These are phyloP conservation scores for Achroia grisella DNA, from an alignment of 1,140 invertebrate genomes.

Conservation along the genomic window DNA sequence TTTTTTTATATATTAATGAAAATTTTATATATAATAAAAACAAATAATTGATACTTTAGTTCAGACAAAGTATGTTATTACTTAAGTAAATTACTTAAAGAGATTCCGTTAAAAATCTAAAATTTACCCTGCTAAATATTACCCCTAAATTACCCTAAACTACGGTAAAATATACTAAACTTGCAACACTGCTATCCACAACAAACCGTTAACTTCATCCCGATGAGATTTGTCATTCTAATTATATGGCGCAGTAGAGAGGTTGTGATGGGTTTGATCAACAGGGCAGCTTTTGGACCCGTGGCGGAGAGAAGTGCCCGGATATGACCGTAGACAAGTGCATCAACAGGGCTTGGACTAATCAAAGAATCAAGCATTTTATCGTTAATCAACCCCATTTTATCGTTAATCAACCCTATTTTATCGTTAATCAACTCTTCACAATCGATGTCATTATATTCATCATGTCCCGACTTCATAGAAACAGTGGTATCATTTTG, in stretches of 20 bases:
- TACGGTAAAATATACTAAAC: too few relatives aligned
- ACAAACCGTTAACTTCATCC: slow-evolving; percentile 46
- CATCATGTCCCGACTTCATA: slow-evolving; percentile 17
- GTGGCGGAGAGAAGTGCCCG: slow-evolving; percentile 92
- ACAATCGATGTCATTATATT: slow-evolving; percentile 23
- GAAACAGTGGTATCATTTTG: slow-evolving; percentile 19
- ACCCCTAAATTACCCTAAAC: too few relatives aligned
- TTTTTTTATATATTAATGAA: too few relatives aligned
- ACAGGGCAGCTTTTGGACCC: slow-evolving; percentile 77
- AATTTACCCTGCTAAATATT: too few relatives aligned
- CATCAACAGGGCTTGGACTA: slow-evolving; percentile 94
- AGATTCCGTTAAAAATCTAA: too few relatives aligned
- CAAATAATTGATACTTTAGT: too few relatives aligned
- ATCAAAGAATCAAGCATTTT: too few relatives aligned
- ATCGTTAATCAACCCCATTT: too few relatives aligned
- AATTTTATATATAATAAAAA: too few relatives aligned
- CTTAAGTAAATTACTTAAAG: too few relatives aligned
- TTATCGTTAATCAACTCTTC: slow-evolving; percentile 22
- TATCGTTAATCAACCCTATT: background rate
- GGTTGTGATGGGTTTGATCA: slow-evolving; percentile 45
- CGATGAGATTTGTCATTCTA: slow-evolving; percentile 35
- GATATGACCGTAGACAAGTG: slow-evolving; percentile 97
- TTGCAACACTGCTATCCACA: too few relatives aligned
- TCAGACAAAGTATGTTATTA: too few relatives aligned
- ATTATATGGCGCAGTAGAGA: slow-evolving; percentile 35